Conservation (phyloP, 2,888 invertebrate genomes). For the Drosophila mettleri region DNA sequence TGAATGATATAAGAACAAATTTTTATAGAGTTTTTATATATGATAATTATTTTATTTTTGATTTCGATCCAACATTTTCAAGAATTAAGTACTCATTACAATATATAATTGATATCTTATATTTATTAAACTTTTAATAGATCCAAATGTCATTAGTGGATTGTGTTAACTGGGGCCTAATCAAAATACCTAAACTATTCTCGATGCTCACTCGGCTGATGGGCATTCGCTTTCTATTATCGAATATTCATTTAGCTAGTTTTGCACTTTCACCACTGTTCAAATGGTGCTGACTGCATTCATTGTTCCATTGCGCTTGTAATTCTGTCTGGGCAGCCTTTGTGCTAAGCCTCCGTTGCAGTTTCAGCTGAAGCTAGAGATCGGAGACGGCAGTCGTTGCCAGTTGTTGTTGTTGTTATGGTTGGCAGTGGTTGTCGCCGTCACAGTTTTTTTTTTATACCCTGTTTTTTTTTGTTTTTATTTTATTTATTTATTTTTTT, state of each 20-base stretch:
- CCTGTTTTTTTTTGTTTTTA: constrained; percentile 11
- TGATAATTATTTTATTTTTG: too few relatives aligned
- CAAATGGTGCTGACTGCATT: constrained; percentile 69
- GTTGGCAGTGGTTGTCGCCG: constrained; percentile 61
- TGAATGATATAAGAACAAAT: too few relatives aligned
- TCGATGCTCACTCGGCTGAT: not conserved
- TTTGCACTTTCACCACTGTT: constrained; percentile 68
- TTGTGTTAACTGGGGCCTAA: not conserved
- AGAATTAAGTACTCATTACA: too few relatives aligned
- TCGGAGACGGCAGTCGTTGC: constrained; percentile 46
- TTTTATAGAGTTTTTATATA: too few relatives aligned
- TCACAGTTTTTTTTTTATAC: constrained; percentile 50
- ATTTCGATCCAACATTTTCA: too few relatives aligned
- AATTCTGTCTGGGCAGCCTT: constrained; percentile 71
- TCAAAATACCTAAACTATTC: not conserved
- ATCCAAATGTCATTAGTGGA: constrained; percentile 1
- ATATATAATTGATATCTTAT: too few relatives aligned
- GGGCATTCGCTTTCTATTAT: constrained; percentile 50
- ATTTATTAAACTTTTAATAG: not conserved
- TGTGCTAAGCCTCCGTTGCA: constrained; percentile 45
- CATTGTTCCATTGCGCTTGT: constrained; percentile 76
- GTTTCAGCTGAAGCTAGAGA: constrained; percentile 50
- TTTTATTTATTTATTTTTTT: constrained; percentile 30
- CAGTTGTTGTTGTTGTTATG: constrained; percentile 32
- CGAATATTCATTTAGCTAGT: constrained; percentile 45